Base-by-base conservation (phyloP, 2,797 vertebrate genomes). In the Syngnathus rostellatus region DNA sequence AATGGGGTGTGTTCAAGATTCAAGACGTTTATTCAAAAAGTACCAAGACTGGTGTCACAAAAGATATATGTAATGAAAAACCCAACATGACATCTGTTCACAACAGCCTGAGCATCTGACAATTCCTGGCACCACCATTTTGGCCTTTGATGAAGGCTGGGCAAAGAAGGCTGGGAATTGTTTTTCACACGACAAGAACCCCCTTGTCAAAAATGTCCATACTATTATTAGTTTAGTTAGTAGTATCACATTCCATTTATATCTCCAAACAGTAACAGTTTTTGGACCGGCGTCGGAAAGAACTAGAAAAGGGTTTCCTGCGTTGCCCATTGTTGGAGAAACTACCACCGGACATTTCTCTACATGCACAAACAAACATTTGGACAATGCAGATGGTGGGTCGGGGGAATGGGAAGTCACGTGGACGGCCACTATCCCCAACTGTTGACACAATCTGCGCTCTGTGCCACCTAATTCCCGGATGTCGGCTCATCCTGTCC, bases 401-500 rank as follows among this genome's bases (percentile, higher is more conserved):
- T 1, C 19, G 12, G 25, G 39, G n/a, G 64, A 54, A 16, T 1
- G 6, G 76, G 69, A 73, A 68, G 67, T 79, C 76, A 77, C 48
- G 53, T 74, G 71, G 68, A 66, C 76, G 71, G 72, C 74, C 73
- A 71, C 68, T 41, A 61, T 74, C 77, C 80, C 72, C 69, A 76
- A 74, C 40, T 87, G 85, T 85, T 86, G 82, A 89, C 82, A 88
- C 82, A 84, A 84, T 83, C 79, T 72, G 62, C 10, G 55, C 80
- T 85, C 82, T 79, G 82, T 79, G 80, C 77, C 83, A 83, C 81
- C 85, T 85, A 85, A 87, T 86, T 89, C 86, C 79, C 83, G 77
- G 85, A 89, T 86, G 85, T 70, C 38, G 75, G 82, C 79, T 85
- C 85, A 86, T 87, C 81, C 85, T 86, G 86, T 86, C 83, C 74